Base-by-base conservation (phyloP, 1,140 invertebrate genomes). In the Calephelis nemesis region DNA sequence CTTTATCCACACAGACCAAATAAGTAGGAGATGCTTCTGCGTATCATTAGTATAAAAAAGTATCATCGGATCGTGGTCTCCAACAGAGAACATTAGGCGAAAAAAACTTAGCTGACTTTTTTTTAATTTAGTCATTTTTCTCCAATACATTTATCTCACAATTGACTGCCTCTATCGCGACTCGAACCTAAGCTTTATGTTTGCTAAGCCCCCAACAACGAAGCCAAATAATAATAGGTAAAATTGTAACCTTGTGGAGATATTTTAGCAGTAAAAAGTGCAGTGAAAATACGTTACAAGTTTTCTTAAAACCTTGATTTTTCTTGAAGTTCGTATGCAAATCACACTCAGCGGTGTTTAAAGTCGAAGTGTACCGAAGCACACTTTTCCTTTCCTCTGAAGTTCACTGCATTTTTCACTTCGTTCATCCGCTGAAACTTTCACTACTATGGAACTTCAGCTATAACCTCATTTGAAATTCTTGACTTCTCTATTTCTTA, bases 331-430 rank as follows among this genome's bases (percentile, higher is more conserved):
- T 67, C 50, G 74, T 74, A 73, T 72, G 70, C 63, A 78, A 74
- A 74, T 74, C 73, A 72, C 67, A 58, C 65, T 13, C 54, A 30
- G 30, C 12, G 63, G 67, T 70, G 71, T 73, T 73, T 74, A 72
- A 80, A 75, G 72, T 77, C 64, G 67, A 74, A 76, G 77, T 75
- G 67, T 73, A 65, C 65, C 54, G 19, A 54, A 63, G 54, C 54
- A 54, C 79, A 86, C 87, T 90, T 77, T 88, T 78, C 30, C 81
- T 86, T 70, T 88, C 84, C 30, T 60, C 49, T 67, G 64, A 81
- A 87, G 74, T 84, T 83, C 74, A 74, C 72, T 85, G 85, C 81
- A 90, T 90, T 90, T 90, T 90, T 90, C 85, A 90, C 80, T 82
- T 67, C 78, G 76, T 74, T 65, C 73, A 74, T 67, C 66, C 63